A percentile compares a stretch with the other conserved stretches of the same genome.
phyloP scores from a whole-genome alignment of 1,140 invertebrate genomes.

The Calycopis cecrops region DNA sequence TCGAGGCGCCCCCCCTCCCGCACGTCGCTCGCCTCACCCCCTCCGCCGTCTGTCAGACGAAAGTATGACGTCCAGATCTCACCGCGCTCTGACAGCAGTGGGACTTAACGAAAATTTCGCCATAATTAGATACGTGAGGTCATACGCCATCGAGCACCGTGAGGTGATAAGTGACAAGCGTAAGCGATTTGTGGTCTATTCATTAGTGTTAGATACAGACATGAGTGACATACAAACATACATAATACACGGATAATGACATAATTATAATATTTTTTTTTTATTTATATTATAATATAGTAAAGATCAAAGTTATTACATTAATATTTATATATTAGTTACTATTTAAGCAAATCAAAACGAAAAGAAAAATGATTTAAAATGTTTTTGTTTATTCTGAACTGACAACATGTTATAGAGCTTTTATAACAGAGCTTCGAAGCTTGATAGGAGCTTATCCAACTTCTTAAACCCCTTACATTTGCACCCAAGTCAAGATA shows the following conservation, averaged over 20 bases:
- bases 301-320: too few species aligned
- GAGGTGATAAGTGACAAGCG: slow-evolving; percentile 59
- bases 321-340: too few species aligned
- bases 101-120: background rate
- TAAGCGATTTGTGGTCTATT: slow-evolving; percentile 43
- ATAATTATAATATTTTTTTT: too few species aligned
- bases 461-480: background rate
- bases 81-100: slow-evolving; percentile 34
- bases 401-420: too few species aligned
- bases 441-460: background rate
- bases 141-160: slow-evolving; percentile 11
- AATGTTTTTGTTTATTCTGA: too few species aligned
- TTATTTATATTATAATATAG: too few species aligned
- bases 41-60: slow-evolving; percentile 11
- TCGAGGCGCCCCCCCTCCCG: slow-evolving; percentile 23
- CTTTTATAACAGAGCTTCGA: too few species aligned
- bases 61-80: slow-evolving; percentile 28
- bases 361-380: too few species aligned
- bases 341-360: too few species aligned
- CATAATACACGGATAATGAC: too few species aligned
- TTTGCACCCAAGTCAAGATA: background rate
- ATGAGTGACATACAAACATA: slow-evolving; percentile 14
- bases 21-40: slow-evolving; percentile 2
- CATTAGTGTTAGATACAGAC: slow-evolving; percentile 29
- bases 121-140: background rate